Base-by-base conservation (phyloP, 2,888 invertebrate species). In the Cheilosia pagana region DNA sequence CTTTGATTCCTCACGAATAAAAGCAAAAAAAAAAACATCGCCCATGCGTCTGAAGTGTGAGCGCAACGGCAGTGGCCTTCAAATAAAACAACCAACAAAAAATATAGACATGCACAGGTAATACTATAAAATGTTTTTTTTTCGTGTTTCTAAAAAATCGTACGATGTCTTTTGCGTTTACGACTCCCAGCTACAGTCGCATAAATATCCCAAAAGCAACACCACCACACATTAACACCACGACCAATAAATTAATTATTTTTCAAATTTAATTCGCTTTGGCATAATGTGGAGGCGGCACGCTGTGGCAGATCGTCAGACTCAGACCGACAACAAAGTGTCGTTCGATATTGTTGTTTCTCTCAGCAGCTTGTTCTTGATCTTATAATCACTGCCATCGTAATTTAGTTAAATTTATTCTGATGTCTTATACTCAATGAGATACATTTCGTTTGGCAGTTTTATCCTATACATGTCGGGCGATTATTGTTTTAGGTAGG, bases 241-340 rank as follows among this genome's bases (percentile, higher is more conserved):
- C 79, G 50, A 74, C 68, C 74, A 79, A 83, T 83, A 83, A 82
- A 83, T 83, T 79, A 83, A 83, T 83, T 79, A 79, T 70, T 52
- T 79, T 79, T 74, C 52, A 72, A 79, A 79, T 74, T 70, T 39
- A 70, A 79, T 79, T 83, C 50, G 21, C 62, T 79, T 74, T 78
- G 60, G 62, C 23, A 48, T 4, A 70, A 12, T 57, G 83, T 59
- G 83, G 79, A 48, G 83, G 83, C 74, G 83, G 79, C 50, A 43
- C 63, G 43, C 68, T 45, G 78, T 74, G 43, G 41, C 60, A 19
- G 53, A 16, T 23, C 10, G 10, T 10, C 28, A 67, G 53, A 55
- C 21, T 50, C 74, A 62, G 31, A 35, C 57, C 48, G 35, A n/a
- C n/a, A n/a, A n/a, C n/a, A n/a, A 67, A 23, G 65, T 55, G 65